These are phyloP conservation scores for Zelleria hepariella DNA, from an alignment of 2,888 invertebrate species.

Conservation along the genomic window DNA sequence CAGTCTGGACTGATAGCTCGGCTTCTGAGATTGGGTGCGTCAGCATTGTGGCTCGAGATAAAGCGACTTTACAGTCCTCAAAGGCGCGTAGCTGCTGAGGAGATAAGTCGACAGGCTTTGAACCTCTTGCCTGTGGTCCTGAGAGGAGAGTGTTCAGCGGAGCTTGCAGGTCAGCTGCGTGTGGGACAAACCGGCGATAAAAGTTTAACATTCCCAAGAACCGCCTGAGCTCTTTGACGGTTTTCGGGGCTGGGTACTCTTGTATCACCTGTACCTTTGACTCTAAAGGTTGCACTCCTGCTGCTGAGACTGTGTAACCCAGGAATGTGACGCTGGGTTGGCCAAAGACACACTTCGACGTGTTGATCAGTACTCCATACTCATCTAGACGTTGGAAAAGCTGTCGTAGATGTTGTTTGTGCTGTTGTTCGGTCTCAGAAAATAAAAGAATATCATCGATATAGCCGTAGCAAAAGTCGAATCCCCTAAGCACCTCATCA, in stretches of 20 bases:
- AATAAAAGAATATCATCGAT: slow-evolving; percentile 23
- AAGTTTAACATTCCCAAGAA: slow-evolving; percentile 33
- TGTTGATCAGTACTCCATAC: slow-evolving; percentile 22
- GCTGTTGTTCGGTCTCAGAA: slow-evolving; percentile 16
- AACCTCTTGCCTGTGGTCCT: slow-evolving; percentile 1
- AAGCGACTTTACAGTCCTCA: slow-evolving; percentile 13
- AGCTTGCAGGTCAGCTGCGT: slow-evolving; percentile 23
- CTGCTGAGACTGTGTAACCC: slow-evolving; percentile 16
- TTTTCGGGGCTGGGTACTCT: slow-evolving; percentile 19
- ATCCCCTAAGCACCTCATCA: slow-evolving; percentile 14
- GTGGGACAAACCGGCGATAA: slow-evolving; percentile 23
- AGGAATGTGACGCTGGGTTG: slow-evolving; percentile 15
- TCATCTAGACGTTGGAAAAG: slow-evolving; percentile 21
- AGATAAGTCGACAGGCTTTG: slow-evolving; percentile 14
- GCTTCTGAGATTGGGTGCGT: slow-evolving; percentile 19
- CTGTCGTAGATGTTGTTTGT: slow-evolving; percentile 20
- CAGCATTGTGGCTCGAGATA: slow-evolving; percentile 18
- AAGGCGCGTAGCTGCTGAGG: slow-evolving; percentile 11
- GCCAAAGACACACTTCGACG: slow-evolving; percentile 21
- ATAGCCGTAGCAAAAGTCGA: slow-evolving; percentile 19
- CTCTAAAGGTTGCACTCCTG: slow-evolving; percentile 16
- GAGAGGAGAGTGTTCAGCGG: slow-evolving; percentile 18
- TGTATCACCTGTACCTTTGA: slow-evolving; percentile 22
- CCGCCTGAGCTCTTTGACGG: slow-evolving; percentile 20
- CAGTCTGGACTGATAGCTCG: slow-evolving; percentile 17